Evolutionary conservation across 2,888 invertebrate genomes (phyloP), one percentile per base, ranked within the genome.

Genomic region (Parthenolecanium corni): DNA sequence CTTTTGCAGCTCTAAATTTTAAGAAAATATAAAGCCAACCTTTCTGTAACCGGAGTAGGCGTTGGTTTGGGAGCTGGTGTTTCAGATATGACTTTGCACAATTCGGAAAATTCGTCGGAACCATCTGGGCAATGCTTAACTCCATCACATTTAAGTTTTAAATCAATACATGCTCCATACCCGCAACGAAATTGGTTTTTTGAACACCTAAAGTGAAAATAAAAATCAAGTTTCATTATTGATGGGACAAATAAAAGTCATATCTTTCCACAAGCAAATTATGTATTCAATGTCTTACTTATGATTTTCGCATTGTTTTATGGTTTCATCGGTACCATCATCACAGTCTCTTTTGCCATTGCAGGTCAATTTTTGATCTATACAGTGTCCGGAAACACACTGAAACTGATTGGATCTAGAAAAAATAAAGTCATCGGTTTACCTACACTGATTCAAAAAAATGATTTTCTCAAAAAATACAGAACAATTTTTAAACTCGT

Each of bases 211-310:
- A 11, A 42, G 16, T 47, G 3, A 24, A 14, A 1, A 54, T 6
- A 40, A 40, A n/a, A n/a, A 69, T 11, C 65, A 57, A 47, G 49
- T 66, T 16, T 62, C 47, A 5, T 66, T 66, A 44, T 68, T 68
- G 51, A 68, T 69, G 53, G 12, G 36, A 6, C n/a, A 5, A 44
- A 54, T 3, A 1, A 14, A 2, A 40, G 23, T 52, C 18, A 52
- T 2, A 38, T 38, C 9, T 4, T 44, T 44, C 25, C 24, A 51
- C 24, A 16, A 20, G 11, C 11, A 38, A 14, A 47, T 16, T 18
- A 31, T 23, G 9, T 31, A 31, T 5, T 31, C 18, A 16, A 5
- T 24, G 9, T 38, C 52, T 52, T 2, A 52, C 52, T 18, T 23
- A 9, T 6, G 16, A 52, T 11, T 52, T 52, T 38, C 20, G 25